Conservation (phyloP, 1,140 invertebrate genomes). For the Thaumatotibia leucotreta region DNA sequence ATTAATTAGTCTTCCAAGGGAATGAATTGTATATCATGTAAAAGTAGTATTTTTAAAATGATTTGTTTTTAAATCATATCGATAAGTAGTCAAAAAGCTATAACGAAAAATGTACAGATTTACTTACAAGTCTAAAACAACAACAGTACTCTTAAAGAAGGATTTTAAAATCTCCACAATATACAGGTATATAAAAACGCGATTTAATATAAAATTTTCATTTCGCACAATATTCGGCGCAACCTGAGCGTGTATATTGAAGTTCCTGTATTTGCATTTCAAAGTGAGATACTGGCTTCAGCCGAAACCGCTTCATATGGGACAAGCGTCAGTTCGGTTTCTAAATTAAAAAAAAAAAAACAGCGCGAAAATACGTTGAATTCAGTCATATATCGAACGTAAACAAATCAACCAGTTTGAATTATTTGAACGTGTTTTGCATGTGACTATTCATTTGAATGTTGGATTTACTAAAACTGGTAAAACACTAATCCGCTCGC, state of each 20-base stretch:
- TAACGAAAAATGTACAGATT: no score
- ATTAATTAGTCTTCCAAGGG: no score
- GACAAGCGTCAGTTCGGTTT: neutral
- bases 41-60: no score
- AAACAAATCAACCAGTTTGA: neutral
- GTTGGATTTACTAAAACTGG: neutral
- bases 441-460: neutral
- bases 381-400: neutral
- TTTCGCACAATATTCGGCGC: neutral
- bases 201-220: neutral
- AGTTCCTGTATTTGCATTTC: slow-evolving; percentile 1
- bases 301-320: neutral
- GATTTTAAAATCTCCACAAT: no score
- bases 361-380: neutral
- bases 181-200: neutral
- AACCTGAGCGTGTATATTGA: slow-evolving; percentile 4
- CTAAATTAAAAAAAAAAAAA: neutral
- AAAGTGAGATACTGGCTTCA: slow-evolving; percentile 7
- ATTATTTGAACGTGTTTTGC: neutral
- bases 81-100: no score
- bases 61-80: no score
- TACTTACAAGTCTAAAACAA: no score
- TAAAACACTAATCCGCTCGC: neutral
- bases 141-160: no score
- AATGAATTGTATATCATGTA: no score